Base-by-base conservation (phyloP, 2,797 vertebrate species). In the Lacerta viridis region DNA sequence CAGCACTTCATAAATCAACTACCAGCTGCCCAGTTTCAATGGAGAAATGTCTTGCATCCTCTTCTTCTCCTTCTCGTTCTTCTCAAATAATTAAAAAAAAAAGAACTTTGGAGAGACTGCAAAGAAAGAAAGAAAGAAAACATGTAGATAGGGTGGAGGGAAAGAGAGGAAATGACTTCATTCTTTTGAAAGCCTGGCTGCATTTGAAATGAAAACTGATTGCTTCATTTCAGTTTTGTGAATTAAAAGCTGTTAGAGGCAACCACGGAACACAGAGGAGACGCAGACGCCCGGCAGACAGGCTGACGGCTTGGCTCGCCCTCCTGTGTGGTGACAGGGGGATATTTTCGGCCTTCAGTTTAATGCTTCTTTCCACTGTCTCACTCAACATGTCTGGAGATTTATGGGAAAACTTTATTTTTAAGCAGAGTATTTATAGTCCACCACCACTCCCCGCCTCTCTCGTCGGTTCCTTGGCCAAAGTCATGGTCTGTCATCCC, bases 1-100 rank as follows among this genome's bases (percentile, higher is more conserved):
- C 97, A 97, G 95, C 97, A 96, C 96, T 96, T 96, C 96, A 97
- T 97, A 96, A 97, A 97, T 97, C 98, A 98, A 92, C 93, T 92
- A 92, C 95, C 90, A 93, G 94, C 96, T 93, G 93, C 95, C 92
- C 93, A 92, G 94, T 81, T 90, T 93, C 95, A 95, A 95, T 93
- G 92, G 93, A 93, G 94, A 95, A 96, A 93, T 94, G 95, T 93
- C 4, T 33, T 55, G 46, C 61, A 10, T 66, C 83, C 90, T 66
- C 20, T 50, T 88, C 66, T 7, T 74, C 81, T 78, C 55, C 77
- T 75, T 36, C 55, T 4, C 0, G 3, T 83, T 33, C 29, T 55
- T 33, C 29, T 69, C 27, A 36, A 83, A 59, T 80, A 41, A 76
- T 33, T 80, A 61, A 59, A 75, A 59, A 74, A 87, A 55, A 50